phyloP scores from a whole-genome alignment of 2,113 vertebrate genomes.

The Forbesichthys agassizii region DNA sequence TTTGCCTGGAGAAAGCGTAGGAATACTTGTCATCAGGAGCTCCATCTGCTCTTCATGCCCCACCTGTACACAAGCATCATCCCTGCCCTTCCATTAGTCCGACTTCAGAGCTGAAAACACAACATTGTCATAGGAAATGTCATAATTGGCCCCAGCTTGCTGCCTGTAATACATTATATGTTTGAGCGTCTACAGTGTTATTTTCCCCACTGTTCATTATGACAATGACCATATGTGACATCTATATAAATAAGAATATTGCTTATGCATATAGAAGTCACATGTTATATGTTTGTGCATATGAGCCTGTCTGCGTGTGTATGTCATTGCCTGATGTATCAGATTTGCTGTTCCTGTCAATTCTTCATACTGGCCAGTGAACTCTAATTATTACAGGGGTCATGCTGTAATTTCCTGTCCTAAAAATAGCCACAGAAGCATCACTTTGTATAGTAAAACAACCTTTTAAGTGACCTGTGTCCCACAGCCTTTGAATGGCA shows the following conservation, averaged over 20 bases:
- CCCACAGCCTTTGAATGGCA: slow-evolving; percentile 8
- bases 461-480: slow-evolving; percentile 25
- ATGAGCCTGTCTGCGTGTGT: background rate
- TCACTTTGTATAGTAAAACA: slow-evolving; percentile 11
- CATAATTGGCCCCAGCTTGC: background rate
- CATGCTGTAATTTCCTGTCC: slow-evolving; percentile 41
- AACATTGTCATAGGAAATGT: background rate
- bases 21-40: slow-evolving; percentile 40
- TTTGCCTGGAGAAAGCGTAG: slow-evolving; percentile 29
- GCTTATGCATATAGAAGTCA: too few species aligned
- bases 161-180: background rate
- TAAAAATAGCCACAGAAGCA: slow-evolving; percentile 38
- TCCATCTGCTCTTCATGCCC: slow-evolving; percentile 40
- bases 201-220: too few species aligned
- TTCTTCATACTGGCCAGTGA: slow-evolving; percentile 12
- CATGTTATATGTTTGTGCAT: too few species aligned
- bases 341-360: slow-evolving; percentile 32
- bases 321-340: slow-evolving; percentile 17
- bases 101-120: slow-evolving; percentile 32
- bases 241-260: too few species aligned
- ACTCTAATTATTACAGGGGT: slow-evolving; percentile 41
- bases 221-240: too few species aligned
- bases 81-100: slow-evolving; percentile 10
- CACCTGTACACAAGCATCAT: slow-evolving; percentile 39
- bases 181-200: too few species aligned